These are phyloP conservation scores for Clarias gariepinus DNA, from an alignment of 2,113 vertebrate genomes.

Conservation along the genomic window DNA sequence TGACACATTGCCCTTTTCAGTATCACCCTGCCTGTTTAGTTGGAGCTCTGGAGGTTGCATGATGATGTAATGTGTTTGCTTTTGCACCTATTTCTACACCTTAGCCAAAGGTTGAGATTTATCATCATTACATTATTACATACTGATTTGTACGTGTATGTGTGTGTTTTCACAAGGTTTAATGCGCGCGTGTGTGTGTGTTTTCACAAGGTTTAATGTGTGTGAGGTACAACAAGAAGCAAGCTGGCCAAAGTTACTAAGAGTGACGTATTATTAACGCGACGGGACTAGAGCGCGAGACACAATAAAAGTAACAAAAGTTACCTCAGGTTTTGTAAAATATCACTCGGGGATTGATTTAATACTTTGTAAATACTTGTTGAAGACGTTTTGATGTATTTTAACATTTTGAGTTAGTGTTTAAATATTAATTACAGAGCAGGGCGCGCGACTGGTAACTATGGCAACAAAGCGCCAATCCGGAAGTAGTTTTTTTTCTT, in stretches of 20 bases:
- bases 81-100: background rate
- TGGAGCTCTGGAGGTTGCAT: too few relatives aligned
- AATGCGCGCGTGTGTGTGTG: background rate
- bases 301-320: background rate
- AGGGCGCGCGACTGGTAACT: background rate
- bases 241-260: background rate
- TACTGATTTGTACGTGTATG: background rate
- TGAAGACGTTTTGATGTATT: background rate
- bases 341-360: background rate
- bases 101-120: background rate
- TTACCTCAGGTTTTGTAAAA: background rate
- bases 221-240: background rate
- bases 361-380: background rate
- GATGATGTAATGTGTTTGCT: background rate
- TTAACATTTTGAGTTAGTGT: background rate
- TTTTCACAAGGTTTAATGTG: background rate
- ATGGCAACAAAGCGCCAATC: constrained; percentile 15
- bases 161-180: background rate
- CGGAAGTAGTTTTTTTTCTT: constrained; percentile 3
- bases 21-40: too few relatives aligned
- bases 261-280: constrained; percentile 16
- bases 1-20: too few relatives aligned
- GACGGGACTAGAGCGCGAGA: background rate
- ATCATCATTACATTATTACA: background rate
- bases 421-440: background rate